A percentile compares a stretch with the other conserved stretches of the same genome.
Evolutionary conservation across 2,888 invertebrate species (phyloP).

Genomic region (Drosophila siamana): DNA sequence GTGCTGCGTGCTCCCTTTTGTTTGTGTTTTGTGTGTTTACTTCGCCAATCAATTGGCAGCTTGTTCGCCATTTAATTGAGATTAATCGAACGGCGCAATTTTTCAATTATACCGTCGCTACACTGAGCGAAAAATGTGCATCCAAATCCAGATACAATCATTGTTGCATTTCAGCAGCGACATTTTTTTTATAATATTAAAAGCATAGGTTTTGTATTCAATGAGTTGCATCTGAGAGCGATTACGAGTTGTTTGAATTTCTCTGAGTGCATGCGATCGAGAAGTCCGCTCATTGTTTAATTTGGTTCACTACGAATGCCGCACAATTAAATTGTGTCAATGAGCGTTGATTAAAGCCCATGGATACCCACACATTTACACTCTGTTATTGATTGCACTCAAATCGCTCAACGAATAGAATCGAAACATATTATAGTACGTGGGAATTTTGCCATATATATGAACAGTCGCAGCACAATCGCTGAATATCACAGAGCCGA

Average conservation of each 20-base stretch:
- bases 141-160: not conserved
- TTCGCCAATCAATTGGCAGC: conserved; percentile 57
- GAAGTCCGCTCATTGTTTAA: conserved; percentile 38
- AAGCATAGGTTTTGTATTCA: no score
- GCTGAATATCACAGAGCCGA: not conserved
- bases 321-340: conserved; percentile 74
- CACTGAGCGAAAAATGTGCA: conserved; percentile 28
- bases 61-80: conserved; percentile 66
- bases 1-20: conserved; percentile 13
- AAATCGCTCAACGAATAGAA: conserved; percentile 20
- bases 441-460: conserved; percentile 21
- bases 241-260: conserved; percentile 6
- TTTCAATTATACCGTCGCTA: conserved; percentile 42
- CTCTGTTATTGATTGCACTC: conserved; percentile 39
- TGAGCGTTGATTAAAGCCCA: conserved; percentile 68
- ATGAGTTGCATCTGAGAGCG: no score
- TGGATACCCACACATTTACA: conserved; percentile 45
- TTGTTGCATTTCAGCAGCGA: not conserved
- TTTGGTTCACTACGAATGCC: conserved; percentile 33
- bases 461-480: not conserved
- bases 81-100: conserved; percentile 62
- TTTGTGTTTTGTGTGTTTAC: conserved; percentile 17
- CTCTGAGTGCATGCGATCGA: conserved; percentile 32
- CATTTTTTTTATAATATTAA: not conserved
- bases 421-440: not conserved